phyloP scores from a whole-genome alignment of 2,797 vertebrate genomes.

The Lateolabrax maculatus region DNA sequence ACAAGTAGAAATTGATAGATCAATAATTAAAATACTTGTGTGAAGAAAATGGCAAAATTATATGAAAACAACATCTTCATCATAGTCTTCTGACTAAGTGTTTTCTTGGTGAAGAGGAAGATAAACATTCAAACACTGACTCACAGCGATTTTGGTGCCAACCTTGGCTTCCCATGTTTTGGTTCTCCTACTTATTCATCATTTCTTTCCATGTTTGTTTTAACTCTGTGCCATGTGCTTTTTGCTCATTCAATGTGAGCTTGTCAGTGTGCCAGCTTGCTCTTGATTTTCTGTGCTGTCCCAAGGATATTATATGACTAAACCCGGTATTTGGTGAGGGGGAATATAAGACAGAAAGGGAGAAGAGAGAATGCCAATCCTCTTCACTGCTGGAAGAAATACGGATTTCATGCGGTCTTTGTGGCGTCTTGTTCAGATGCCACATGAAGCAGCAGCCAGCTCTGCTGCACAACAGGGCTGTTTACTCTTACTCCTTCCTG shows the following conservation, averaged over 20 bases:
- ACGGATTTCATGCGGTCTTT: conserved; percentile 34
- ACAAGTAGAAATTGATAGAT: background rate
- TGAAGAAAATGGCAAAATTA: background rate
- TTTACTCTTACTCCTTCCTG: conserved; percentile 4
- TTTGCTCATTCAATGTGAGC: conserved; percentile 24
- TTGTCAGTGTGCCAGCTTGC: conserved; percentile 29
- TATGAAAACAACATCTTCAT: background rate
- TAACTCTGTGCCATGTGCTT: conserved; percentile 35
- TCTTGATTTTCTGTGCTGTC: conserved; percentile 36
- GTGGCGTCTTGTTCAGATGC: conserved; percentile 27
- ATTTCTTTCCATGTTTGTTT: conserved; percentile 30
- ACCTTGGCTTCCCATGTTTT: conserved; percentile 15
- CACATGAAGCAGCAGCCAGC: conserved; percentile 25
- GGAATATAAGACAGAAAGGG: conserved; percentile 1
- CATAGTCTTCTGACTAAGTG: background rate
- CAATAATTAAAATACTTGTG: background rate
- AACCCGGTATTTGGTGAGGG: conserved; percentile 35
- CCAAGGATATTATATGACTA: conserved; percentile 44
- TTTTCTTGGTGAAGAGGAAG: conserved; percentile 5
- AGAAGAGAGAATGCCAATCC: conserved; percentile 8
- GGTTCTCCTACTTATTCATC: conserved; percentile 26
- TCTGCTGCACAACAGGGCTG: conserved; percentile 19
- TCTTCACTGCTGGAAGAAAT: conserved; percentile 31
- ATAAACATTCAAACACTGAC: conserved; percentile 28
- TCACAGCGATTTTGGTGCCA: conserved; percentile 11